Evolutionary conservation across 2,888 invertebrate species (phyloP).

Genomic region (Spilarctia lutea): DNA sequence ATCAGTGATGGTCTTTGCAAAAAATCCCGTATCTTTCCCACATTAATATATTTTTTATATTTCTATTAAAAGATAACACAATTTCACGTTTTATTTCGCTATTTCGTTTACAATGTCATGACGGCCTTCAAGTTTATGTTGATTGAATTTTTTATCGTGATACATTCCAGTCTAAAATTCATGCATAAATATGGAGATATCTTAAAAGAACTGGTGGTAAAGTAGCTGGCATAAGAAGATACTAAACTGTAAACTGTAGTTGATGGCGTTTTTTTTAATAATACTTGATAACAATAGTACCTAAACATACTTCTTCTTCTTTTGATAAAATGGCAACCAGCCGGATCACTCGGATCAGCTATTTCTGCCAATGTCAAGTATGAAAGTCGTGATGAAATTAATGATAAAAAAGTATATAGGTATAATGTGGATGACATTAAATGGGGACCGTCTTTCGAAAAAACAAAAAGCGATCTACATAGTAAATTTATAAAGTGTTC

Average conservation of each 20-base stretch:
- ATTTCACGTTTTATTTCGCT: conserved; percentile 16
- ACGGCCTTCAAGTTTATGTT: conserved; percentile 17
- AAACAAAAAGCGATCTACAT: too few species aligned
- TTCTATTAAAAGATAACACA: conserved; percentile 24
- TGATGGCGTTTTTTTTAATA: neutral
- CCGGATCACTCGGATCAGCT: too few species aligned
- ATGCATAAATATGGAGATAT: conserved; percentile 4
- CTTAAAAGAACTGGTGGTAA: neutral
- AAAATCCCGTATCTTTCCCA: neutral
- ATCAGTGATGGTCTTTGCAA: neutral
- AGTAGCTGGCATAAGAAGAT: neutral
- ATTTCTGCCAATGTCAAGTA: too few species aligned
- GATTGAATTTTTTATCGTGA: conserved; percentile 22
- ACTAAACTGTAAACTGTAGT: neutral
- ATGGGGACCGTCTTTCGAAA: too few species aligned
- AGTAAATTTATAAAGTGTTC: too few species aligned
- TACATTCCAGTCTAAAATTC: conserved; percentile 12
- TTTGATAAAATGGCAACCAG: too few species aligned
- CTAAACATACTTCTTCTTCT: too few species aligned
- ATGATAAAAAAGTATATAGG: too few species aligned
- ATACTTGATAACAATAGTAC: too few species aligned
- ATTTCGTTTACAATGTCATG: conserved; percentile 8
- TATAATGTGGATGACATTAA: too few species aligned
- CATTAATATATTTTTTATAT: conserved; percentile 11
- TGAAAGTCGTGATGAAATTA: too few species aligned